Percentiles rank a stretch among this genome's conserved stretches.
Conservation (phyloP, 2,888 invertebrate genomes). For the Chrysodeixis includens region DNA sequence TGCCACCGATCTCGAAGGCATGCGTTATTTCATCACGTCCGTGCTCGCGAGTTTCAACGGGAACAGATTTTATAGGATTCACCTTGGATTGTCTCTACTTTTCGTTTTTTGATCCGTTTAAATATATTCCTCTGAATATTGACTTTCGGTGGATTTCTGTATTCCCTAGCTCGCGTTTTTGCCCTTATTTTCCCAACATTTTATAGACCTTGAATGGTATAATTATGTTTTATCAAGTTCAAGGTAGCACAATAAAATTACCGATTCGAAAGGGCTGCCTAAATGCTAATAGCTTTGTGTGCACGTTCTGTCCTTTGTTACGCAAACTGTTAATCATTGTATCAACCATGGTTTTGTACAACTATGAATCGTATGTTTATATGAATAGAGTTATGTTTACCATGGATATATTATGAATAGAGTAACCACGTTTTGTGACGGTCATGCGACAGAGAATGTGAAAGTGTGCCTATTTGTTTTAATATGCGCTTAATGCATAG, state of each 20-base stretch:
- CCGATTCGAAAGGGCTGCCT: conserved; percentile 16
- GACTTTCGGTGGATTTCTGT: conserved; percentile 16
- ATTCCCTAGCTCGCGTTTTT: background rate
- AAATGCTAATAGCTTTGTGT: conserved; percentile 43
- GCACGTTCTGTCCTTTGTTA: conserved; percentile 52
- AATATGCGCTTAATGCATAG: conserved; percentile 40
- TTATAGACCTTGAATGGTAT: background rate
- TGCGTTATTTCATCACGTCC: conserved; percentile 71
- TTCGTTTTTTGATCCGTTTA: conserved; percentile 33
- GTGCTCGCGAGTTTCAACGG: conserved; percentile 52
- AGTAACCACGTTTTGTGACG: conserved; percentile 61
- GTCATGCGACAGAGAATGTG: conserved; percentile 78
- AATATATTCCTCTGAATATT: conserved; percentile 7
- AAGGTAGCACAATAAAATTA: conserved; percentile 44
- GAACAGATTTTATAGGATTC: conserved; percentile 59
- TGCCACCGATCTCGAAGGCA: conserved; percentile 61
- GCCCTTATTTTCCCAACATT: background rate
- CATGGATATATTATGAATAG: conserved; percentile 40
- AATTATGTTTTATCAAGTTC: conserved; percentile 47
- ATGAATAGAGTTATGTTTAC: conserved; percentile 29
- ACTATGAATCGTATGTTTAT: conserved; percentile 26
- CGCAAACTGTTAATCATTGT: conserved; percentile 39
- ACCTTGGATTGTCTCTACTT: conserved; percentile 54
- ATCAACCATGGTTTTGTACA: conserved; percentile 10
- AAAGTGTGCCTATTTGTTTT: conserved; percentile 72